Conservation (phyloP, 1,140 invertebrate species). For the Papilio helenus region DNA sequence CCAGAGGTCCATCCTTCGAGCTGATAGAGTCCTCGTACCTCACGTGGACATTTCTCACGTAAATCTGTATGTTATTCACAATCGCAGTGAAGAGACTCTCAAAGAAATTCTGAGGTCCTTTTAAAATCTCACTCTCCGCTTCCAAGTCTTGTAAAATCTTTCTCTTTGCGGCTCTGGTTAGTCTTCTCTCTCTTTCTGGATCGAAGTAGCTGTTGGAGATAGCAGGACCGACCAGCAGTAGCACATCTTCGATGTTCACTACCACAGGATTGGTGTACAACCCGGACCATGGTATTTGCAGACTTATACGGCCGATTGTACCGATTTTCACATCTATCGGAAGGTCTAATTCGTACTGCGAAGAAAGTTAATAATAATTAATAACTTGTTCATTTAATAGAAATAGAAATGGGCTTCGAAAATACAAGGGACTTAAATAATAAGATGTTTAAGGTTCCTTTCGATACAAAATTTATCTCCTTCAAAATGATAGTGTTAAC, state of each 20-base stretch:
- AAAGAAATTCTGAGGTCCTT: conserved; percentile 85
- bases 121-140: conserved; percentile 80
- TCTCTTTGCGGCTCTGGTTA: conserved; percentile 89
- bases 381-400: neutral
- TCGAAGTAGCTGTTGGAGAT: conserved; percentile 87
- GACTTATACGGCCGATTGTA: conserved; percentile 88
- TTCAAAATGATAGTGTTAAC: too few relatives aligned
- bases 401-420: too few relatives aligned
- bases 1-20: conserved; percentile 86
- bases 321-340: conserved; percentile 92
- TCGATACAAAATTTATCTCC: too few relatives aligned
- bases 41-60: conserved; percentile 91
- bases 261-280: conserved; percentile 88
- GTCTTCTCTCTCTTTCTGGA: conserved; percentile 88
- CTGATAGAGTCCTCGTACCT: conserved; percentile 91
- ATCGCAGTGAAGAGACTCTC: conserved; percentile 89
- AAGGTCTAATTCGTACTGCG: conserved; percentile 90
- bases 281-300: conserved; percentile 91
- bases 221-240: conserved; percentile 89
- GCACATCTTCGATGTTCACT: conserved; percentile 89
- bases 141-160: conserved; percentile 83
- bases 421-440: too few relatives aligned
- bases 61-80: conserved; percentile 92
- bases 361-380: conserved; percentile 47
- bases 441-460: too few relatives aligned